Base-by-base conservation (phyloP, 2,888 invertebrate genomes). In the Romanomermis culicivorax region DNA sequence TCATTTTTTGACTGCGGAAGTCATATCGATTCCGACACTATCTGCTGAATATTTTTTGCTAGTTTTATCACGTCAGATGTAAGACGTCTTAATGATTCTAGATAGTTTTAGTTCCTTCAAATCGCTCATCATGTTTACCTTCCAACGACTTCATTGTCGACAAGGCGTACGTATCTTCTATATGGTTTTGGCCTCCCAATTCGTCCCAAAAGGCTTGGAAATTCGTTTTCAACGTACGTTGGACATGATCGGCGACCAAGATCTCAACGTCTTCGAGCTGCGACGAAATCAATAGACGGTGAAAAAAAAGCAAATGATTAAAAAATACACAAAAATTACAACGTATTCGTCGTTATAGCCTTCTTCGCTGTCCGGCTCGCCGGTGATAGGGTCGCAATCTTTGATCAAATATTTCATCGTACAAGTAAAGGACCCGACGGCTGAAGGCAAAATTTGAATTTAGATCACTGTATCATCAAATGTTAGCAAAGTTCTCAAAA, bases 301-400 rank as follows among this genome's bases (percentile, higher is more conserved):
- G n/a, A n/a, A 62, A 11, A 62, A 64, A 25, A 36, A 24, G 26
- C 42, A 29, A 52, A 17, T 11, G 17, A 11, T 36, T 11, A 36
- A 36, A 17, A 36, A 36, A 36, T 36, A 36, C 36, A 36, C 17
- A 36, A 17, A 36, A 60, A 71, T 63, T 65, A 78, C 78, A 64
- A 70, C 70, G 68, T 97, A 97, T 58, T 89, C 87, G 68, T 99
- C 97, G 55, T 84, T 82, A 64, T 95, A 97, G 3, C 91, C 82
- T 65, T 93, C 91, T n/a, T 89, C 91, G 1, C 86, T 82, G 61
- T 91, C 88, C 0, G 93, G 85, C 50, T 83, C 75, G 0, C 95
- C 93, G 0, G 91, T 88, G 24, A 79, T 79, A 0, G 95, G 93
- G 72, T 97, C 95, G 65, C 93, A 95, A 73, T 97, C 95, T 63